Evolutionary conservation across 1,140 invertebrate genomes (phyloP).

Genomic region (Zaprionus taronus): DNA sequence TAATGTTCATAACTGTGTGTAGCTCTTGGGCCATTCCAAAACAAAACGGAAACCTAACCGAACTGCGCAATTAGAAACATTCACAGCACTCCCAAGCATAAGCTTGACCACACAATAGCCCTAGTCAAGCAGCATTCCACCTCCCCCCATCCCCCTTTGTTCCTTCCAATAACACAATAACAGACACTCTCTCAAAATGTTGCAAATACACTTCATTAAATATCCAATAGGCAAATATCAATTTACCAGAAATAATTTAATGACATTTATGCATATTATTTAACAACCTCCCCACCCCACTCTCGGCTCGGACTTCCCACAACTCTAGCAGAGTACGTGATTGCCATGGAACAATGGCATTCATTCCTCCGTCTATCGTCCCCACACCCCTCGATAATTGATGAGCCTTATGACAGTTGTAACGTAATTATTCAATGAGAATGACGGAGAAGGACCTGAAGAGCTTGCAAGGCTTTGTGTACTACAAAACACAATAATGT

Average conservation of each 20-base stretch:
- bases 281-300: not conserved
- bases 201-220: constrained; percentile 48
- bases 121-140: not conserved
- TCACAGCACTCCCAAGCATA: constrained; percentile 10
- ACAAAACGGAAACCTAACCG: constrained; percentile 5
- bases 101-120: constrained; percentile 17
- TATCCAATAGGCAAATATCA: constrained; percentile 42
- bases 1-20: constrained; percentile 8
- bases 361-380: not conserved
- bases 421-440: constrained; percentile 30
- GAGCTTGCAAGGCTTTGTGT: constrained; percentile 1
- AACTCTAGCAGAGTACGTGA: not conserved
- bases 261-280: constrained; percentile 43
- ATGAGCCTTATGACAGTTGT: constrained; percentile 24
- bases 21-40: not conserved
- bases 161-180: constrained; percentile 6
- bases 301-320: not conserved
- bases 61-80: constrained; percentile 45
- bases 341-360: constrained; percentile 5
- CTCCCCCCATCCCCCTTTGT: too few species aligned
- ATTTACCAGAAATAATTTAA: constrained; percentile 49
- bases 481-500: constrained; percentile 43
- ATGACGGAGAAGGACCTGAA: constrained; percentile 12
- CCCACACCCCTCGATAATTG: constrained; percentile 5
- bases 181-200: constrained; percentile 23